These are phyloP conservation scores for Rhabdomys dilectus DNA, from an alignment of 2,113 vertebrate genomes.

Conservation along the genomic window DNA sequence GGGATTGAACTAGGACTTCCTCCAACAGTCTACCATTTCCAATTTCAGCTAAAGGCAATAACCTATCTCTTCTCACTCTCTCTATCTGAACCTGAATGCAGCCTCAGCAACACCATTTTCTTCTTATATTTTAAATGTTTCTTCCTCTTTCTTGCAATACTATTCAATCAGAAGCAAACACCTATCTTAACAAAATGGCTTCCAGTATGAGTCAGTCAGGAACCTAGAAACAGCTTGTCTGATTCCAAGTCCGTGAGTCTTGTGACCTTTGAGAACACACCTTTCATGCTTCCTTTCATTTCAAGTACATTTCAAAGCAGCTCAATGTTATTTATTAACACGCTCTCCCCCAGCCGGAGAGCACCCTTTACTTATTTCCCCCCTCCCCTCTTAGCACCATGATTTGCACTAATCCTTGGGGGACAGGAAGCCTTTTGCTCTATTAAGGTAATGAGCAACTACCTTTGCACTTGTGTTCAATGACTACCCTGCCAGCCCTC, in stretches of 20 bases:
- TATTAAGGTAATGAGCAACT: background rate
- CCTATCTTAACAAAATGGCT: background rate
- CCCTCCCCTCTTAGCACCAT: background rate
- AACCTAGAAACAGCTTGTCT: background rate
- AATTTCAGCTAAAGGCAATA: background rate
- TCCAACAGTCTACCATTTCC: background rate
- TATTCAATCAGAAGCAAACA: slow-evolving; percentile 1
- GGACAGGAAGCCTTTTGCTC: background rate
- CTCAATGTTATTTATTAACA: slow-evolving; percentile 7
- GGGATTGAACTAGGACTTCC: background rate
- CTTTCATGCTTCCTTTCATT: slow-evolving; percentile 25
- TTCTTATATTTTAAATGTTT: background rate
- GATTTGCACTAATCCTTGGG: background rate
- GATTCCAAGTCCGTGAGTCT: background rate
- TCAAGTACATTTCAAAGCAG: slow-evolving; percentile 37
- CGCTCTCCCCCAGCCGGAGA: background rate
- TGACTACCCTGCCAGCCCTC: background rate
- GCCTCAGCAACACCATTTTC: background rate
- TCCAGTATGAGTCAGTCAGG: background rate
- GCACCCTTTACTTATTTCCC: background rate
- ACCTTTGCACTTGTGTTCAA: background rate
- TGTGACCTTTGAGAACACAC: background rate
- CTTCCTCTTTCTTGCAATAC: slow-evolving; percentile 23
- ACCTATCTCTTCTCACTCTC: background rate
- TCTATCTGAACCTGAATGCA: background rate